Evolutionary conservation across 1,140 invertebrate species (phyloP), one percentile per base, ranked within the genome.

Genomic region (Physella acuta): DNA sequence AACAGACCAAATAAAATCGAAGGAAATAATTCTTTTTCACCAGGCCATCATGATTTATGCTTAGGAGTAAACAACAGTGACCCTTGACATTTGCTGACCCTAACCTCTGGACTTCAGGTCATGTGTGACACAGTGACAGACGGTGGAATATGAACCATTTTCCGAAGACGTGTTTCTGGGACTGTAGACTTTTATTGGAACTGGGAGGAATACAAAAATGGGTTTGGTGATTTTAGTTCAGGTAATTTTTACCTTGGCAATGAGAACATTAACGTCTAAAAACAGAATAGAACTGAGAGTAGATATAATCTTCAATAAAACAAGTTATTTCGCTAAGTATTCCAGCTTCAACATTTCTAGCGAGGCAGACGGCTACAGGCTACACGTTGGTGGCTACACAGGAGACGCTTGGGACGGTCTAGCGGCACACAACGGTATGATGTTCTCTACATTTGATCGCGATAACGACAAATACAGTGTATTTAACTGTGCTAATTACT

Each of bases 191-290:
- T 61, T 24, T 61, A 61, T 24, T 2, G 59, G 1, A 39, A 39
- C 34, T 61, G 59, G 59, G 26, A 17, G 1, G 59, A 61, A 1
- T 61, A 61, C 24, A 36, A 39, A 26, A 14, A 44, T 28, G 59
- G 59, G 28, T 61, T 61, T 44, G 59, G 59, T 1, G 24, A 61
- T 30, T 5, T 37, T n/a, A 61, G 2, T 36, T 11, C 20, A 11
- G 37, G 36, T 2, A 28, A 61, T 16, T 61, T 24, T n/a, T 61
- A 34, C 24, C 37, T 61, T 2, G 59, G 59, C 31, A 52, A 52
- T 44, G 59, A 61, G 20, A 59, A 59, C 5, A 59, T 59, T 59
- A 59, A 59, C 56, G 14, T 59, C n/a, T n/a, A 28, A 3, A 34
- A 28, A 33, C 3, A 30, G 33, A 34, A 24, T 34, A 5, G n/a